Conservation (phyloP, 2,888 invertebrate species). For the Eupithecia dodoneata region DNA sequence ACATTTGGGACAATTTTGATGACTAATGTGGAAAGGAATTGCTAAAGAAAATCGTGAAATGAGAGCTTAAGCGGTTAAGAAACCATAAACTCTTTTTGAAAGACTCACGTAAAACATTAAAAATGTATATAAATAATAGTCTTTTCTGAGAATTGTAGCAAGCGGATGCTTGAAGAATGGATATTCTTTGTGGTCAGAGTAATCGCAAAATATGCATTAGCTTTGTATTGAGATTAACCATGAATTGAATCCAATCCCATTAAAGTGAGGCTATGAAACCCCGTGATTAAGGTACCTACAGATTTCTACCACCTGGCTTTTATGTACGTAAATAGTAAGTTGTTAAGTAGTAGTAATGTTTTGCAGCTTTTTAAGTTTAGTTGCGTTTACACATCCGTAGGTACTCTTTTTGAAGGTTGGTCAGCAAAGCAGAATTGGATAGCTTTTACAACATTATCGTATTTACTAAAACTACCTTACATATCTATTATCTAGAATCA, state of each 20-base stretch:
- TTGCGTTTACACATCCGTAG: neutral
- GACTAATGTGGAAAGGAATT: conserved; percentile 26
- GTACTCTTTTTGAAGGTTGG: neutral
- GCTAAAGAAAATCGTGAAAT: conserved; percentile 15
- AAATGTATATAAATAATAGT: conserved; percentile 44
- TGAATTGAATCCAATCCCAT: conserved; percentile 24
- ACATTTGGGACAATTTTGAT: conserved; percentile 39
- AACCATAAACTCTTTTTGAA: conserved; percentile 35
- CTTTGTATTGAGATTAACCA: conserved; percentile 46
- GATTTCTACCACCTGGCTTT: neutral
- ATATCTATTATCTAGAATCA: neutral
- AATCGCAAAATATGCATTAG: conserved; percentile 47
- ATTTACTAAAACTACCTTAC: neutral
- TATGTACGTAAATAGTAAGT: neutral
- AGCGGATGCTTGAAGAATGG: conserved; percentile 20
- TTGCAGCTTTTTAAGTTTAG: neutral
- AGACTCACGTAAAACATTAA: conserved; percentile 55
- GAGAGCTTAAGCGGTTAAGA: conserved; percentile 8
- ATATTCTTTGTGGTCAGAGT: conserved; percentile 53
- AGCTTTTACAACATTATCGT: too few relatives aligned
- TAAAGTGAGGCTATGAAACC: neutral
- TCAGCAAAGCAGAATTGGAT: too few relatives aligned
- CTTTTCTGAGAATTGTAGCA: conserved; percentile 46
- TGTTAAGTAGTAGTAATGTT: too few relatives aligned
- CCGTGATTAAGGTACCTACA: neutral